Evolutionary conservation across 2,113 vertebrate genomes (phyloP).

Genomic region (Brevimyrus niger): DNA sequence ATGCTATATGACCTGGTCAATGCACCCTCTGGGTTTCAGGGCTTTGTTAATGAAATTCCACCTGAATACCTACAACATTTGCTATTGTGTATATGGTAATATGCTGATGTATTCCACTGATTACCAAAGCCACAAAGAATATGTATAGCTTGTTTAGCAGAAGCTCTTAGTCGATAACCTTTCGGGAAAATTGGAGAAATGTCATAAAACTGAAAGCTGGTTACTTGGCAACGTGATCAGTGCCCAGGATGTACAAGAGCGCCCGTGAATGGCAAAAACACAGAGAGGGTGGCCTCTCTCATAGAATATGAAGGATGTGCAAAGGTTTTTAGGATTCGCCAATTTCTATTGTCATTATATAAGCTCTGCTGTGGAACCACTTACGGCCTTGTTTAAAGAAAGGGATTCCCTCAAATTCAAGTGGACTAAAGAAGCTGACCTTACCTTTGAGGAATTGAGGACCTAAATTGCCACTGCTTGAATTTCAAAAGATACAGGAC

Average conservation of each 20-base stretch:
- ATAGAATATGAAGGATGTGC: not conserved
- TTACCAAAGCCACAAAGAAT: not conserved
- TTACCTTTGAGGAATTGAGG: not conserved
- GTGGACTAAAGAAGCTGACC: not conserved
- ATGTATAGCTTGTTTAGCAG: not conserved
- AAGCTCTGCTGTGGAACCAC: not conserved
- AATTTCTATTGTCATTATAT: not conserved
- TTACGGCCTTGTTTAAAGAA: not conserved
- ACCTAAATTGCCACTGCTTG: not conserved
- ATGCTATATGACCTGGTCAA: not conserved
- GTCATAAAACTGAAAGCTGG: not conserved
- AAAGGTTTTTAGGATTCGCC: not conserved
- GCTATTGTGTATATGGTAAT: not conserved
- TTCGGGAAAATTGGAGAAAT: not conserved
- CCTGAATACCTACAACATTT: not conserved
- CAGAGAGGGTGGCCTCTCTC: not conserved
- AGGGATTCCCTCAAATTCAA: not conserved
- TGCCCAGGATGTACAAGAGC: not conserved
- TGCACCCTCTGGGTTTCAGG: not conserved
- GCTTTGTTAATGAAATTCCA: not conserved
- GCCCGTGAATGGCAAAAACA: not conserved
- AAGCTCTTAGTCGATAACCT: not conserved
- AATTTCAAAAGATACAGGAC: not conserved
- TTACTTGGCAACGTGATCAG: not conserved
- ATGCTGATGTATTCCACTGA: not conserved